Evolutionary conservation across 2,888 invertebrate genomes (phyloP).

Genomic region (Acrocyrtus sp.): DNA sequence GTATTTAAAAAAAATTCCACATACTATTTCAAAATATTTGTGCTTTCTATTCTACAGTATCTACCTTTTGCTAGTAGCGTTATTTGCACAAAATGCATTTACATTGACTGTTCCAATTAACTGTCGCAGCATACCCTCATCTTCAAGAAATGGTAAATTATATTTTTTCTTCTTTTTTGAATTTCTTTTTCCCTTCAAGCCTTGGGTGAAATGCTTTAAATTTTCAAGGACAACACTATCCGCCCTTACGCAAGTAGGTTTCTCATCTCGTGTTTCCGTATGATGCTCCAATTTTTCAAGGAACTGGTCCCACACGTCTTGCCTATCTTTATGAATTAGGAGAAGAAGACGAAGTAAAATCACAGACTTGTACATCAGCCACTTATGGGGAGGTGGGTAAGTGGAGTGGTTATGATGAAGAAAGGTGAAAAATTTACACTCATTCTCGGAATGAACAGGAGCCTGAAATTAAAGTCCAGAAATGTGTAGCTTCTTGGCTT

Average conservation of each 20-base stretch:
- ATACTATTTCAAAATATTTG: too few relatives aligned
- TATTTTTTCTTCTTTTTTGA: conserved; percentile 23
- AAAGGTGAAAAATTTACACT: conserved; percentile 47
- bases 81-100: conserved; percentile 51
- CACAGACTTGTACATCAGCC: conserved; percentile 51
- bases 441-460: conserved; percentile 43
- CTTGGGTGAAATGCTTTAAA: conserved; percentile 36
- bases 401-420: conserved; percentile 16
- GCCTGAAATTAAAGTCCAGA: conserved; percentile 31
- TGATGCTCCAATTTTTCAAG: conserved; percentile 51
- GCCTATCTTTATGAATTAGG: conserved; percentile 19
- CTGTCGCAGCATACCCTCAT: conserved; percentile 8
- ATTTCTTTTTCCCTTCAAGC: conserved; percentile 1
- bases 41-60: too few relatives aligned
- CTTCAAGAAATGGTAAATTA: too few relatives aligned
- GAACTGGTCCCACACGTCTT: conserved; percentile 37
- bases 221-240: conserved; percentile 51
- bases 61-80: conserved; percentile 1
- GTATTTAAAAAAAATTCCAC: too few relatives aligned
- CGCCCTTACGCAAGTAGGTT: conserved; percentile 34
- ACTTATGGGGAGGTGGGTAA: conserved; percentile 44
- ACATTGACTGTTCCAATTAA: conserved; percentile 49
- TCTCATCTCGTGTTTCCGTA: conserved; percentile 29
- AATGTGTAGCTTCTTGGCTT: too few relatives aligned
- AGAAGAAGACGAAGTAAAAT: conserved; percentile 44